phyloP scores from a whole-genome alignment of 2,113 vertebrate species.

The Beaufortia kweichowensis region DNA sequence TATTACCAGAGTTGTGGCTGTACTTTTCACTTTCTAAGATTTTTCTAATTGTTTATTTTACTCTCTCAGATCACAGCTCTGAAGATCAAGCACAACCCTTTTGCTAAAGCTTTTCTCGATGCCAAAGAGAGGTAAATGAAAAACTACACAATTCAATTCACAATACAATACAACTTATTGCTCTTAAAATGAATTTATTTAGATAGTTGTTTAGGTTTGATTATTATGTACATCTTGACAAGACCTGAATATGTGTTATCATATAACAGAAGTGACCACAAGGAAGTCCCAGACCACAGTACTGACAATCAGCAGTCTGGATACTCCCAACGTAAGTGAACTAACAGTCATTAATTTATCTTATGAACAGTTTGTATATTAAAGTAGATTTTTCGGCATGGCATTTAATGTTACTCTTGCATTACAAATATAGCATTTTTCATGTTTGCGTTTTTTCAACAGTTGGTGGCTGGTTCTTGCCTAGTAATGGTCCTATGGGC shows the following conservation, averaged over 20 bases:
- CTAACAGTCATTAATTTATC: not conserved
- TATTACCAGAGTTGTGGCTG: not conserved
- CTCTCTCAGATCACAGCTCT: constrained; percentile 75
- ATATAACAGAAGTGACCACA: constrained; percentile 74
- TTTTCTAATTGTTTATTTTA: not conserved
- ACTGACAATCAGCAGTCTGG: constrained; percentile 74
- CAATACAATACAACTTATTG: not conserved
- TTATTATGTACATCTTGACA: not conserved
- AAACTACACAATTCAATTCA: too few species aligned
- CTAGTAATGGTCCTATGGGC: constrained; percentile 74
- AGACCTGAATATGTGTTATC: not conserved
- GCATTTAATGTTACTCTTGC: too few species aligned
- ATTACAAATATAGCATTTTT: not conserved
- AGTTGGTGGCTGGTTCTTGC: constrained; percentile 81
- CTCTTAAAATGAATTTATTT: not conserved
- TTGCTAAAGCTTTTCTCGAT: constrained; percentile 80
- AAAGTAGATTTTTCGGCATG: too few species aligned
- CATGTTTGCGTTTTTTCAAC: not conserved
- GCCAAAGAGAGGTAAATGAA: constrained; percentile 76
- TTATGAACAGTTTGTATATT: too few species aligned
- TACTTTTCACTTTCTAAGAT: not conserved
- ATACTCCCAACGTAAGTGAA: constrained; percentile 76
- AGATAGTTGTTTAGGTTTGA: too few species aligned
- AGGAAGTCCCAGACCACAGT: constrained; percentile 72
- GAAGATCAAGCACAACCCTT: constrained; percentile 82